Evolutionary conservation across 2,888 invertebrate species (phyloP).

Genomic region (Netelia fuscicornis): DNA sequence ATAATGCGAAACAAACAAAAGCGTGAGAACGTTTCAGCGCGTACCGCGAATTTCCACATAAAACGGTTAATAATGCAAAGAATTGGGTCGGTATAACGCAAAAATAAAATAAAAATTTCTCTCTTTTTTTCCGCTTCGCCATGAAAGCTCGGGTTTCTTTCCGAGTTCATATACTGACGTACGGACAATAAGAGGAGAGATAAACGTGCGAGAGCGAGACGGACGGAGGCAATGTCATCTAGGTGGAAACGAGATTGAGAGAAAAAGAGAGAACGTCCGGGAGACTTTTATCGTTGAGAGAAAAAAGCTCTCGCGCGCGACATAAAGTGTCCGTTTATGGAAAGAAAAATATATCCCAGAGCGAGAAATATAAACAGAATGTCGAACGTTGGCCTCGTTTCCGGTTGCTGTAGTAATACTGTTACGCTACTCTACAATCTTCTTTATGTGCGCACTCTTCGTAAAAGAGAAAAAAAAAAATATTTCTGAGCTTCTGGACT

Average conservation of each 20-base stretch:
- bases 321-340: constrained; percentile 55
- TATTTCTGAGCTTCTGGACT: no score
- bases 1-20: no score
- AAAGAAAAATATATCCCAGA: constrained; percentile 47
- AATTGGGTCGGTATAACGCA: constrained; percentile 27
- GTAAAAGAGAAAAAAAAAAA: no score
- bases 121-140: constrained; percentile 20
- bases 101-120: constrained; percentile 16
- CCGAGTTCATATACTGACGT: constrained; percentile 2
- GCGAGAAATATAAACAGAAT: constrained; percentile 40
- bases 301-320: constrained; percentile 49
- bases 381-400: constrained; percentile 48
- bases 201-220: constrained; percentile 1
- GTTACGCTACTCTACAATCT: constrained; percentile 15
- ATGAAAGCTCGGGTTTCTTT: neutral
- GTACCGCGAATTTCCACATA: neutral
- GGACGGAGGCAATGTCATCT: constrained; percentile 22
- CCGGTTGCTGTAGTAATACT: constrained; percentile 19
- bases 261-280: constrained; percentile 24
- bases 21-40: neutral
- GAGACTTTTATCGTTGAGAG: constrained; percentile 42
- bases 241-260: constrained; percentile 5
- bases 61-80: neutral
- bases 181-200: constrained; percentile 24
- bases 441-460: neutral